phyloP scores from a whole-genome alignment of 64 coral and sea anemone species.

The Anthopleura sola region DNA sequence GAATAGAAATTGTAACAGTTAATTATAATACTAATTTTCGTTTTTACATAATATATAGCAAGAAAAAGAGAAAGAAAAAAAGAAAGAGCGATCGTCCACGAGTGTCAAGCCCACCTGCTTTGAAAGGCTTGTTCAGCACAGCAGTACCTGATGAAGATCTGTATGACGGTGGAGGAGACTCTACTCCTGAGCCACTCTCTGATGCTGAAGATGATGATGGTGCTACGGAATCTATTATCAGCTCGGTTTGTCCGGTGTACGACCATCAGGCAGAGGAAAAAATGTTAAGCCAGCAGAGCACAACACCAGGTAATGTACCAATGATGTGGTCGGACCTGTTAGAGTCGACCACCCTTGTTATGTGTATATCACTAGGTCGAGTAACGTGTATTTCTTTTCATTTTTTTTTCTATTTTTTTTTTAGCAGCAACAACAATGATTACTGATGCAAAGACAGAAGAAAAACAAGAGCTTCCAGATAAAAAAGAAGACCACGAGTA shows the following conservation, averaged over 20 bases:
- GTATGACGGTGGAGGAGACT: slow-evolving; percentile 65
- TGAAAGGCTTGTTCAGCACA: not conserved
- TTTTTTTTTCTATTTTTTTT: not conserved
- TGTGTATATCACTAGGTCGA: no score
- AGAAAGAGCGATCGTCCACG: not conserved
- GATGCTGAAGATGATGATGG: slow-evolving; percentile 65
- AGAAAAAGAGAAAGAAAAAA: slow-evolving; percentile 34
- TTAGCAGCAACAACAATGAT: not conserved
- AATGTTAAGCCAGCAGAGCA: not conserved
- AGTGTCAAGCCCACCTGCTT: not conserved
- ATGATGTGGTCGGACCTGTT: not conserved
- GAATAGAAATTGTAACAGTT: no score
- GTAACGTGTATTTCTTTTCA: not conserved
- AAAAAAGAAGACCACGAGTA: not conserved
- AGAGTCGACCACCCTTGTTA: not conserved
- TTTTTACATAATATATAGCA: not conserved
- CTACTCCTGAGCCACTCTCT: slow-evolving; percentile 70
- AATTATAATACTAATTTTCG: no score
- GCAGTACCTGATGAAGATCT: slow-evolving; percentile 23
- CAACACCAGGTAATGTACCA: not conserved
- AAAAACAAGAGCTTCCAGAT: not conserved
- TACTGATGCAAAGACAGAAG: not conserved
- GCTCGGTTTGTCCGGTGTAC: slow-evolving; percentile 30
- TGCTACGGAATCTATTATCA: slow-evolving; percentile 53
- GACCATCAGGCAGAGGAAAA: not conserved